Evolutionary conservation across 1,140 invertebrate genomes (phyloP), one percentile per base, ranked within the genome.

Genomic region (Tetranychus cinnabarinus): DNA sequence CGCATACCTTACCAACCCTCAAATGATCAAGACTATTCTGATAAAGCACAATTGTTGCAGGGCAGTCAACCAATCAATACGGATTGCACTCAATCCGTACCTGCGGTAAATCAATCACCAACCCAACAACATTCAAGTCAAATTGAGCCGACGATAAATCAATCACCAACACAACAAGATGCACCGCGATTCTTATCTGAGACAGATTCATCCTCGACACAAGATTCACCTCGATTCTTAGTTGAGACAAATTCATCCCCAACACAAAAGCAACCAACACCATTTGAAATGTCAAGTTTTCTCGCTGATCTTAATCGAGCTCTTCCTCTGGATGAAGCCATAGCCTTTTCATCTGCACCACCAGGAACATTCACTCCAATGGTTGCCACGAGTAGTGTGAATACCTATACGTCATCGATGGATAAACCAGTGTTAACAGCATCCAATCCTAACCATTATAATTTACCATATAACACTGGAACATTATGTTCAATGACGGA

Each of bases 1-100:
- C 80, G 95, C 69, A 98, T 99, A 74, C 95, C 95, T 33, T 15
- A 39, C 31, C 50, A 52, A 23, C 23, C 50, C 8, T 8, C 13
- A n/a, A 2, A 7, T n/a, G 15, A n/a, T 6, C 23, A 12, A 31
- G 50, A 33, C 12, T 33, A 33, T 31, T 52, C 50, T 12, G 50
- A 52, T 31, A 7, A 52, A 6, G 31, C n/a, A 52, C 50, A 12
- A 23, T 52, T 52, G n/a, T n/a, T 52, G 31, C n/a, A 52, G 13
- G n/a, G n/a, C 13, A 52, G n/a, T 52, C n/a, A 33, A 31, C 42
- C 46, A 13, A 12, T n/a, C 31, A 6, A 39, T 6, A 15, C 23
- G 36, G 15, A 34, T 6, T 36, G 5, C 13, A 10, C 15, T 35
- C 7, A 6, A 33, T 3, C 47, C 6, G 12, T 8, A 34, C 46